These are phyloP conservation scores for Eulemur rubriventer DNA, from an alignment of 2,797 vertebrate species.

Conservation along the genomic window DNA sequence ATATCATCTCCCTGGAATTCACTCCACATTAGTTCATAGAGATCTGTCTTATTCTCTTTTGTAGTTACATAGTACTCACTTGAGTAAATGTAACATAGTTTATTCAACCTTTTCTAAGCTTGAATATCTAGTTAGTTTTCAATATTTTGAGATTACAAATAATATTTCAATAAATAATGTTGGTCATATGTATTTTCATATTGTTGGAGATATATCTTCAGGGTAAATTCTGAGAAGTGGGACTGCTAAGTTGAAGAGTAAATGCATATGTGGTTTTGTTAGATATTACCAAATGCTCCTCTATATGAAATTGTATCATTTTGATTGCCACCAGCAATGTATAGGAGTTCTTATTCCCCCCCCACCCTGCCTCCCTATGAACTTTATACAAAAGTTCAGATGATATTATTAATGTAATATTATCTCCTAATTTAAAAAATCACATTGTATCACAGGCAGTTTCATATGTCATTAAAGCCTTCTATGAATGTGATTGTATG, in stretches of 20 bases:
- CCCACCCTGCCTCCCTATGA: background rate
- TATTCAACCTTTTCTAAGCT: background rate
- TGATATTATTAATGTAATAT: background rate
- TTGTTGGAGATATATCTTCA: background rate
- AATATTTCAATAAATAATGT: background rate
- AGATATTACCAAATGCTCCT: background rate
- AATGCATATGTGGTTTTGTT: background rate
- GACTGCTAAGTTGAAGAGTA: background rate
- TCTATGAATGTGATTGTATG: background rate
- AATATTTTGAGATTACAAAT: constrained; percentile 12
- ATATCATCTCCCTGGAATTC: background rate
- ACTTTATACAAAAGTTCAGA: constrained; percentile 1
- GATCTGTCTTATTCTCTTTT: background rate
- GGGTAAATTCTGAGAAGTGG: background rate
- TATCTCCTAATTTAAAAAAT: background rate
- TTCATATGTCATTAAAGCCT: background rate
- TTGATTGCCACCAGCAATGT: background rate
- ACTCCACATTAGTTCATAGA: background rate
- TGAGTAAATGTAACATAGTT: background rate
- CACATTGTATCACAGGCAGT: background rate
- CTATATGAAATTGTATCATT: background rate
- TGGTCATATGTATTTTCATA: background rate
- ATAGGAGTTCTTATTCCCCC: background rate
- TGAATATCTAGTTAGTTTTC: background rate
- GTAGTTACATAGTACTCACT: background rate